Evolutionary conservation across 2,797 vertebrate genomes (phyloP), one percentile per base, ranked within the genome.

Genomic region (Bovichtus variegatus): DNA sequence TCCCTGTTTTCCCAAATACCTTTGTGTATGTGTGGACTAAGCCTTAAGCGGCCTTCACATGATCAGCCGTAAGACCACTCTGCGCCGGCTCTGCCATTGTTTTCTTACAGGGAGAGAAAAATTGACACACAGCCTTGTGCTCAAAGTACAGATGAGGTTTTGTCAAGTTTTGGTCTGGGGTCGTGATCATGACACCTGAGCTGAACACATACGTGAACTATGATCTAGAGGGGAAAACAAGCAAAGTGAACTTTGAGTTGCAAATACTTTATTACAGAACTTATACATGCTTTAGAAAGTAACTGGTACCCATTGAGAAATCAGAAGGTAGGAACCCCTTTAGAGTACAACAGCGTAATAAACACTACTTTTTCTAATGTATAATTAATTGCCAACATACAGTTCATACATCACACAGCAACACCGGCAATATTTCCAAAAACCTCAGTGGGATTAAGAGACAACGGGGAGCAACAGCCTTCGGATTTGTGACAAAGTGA

Each of bases 401-500:
- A 29, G 21, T 19, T 5, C 11, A 36, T n/a, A 62, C 1, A 25
- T 51, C 70, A 49, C 36, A 58, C 40, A 21, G 9, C 23, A 72
- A 43, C 64, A 49, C 55, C 58, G n/a, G 34, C 34, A 50, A 50
- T n/a, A n/a, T n/a, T n/a, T n/a, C n/a, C 72, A 41, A 59, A 78
- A 78, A 44, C 60, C 81, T 78, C 80, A 13, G 38, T 19, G 71
- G 81, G 49, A 80, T 9, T 38, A 11, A 58, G 86, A 75, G 53
- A 41, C 68, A 50, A 60, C 46, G 3, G 5, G 66, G 68, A 85
- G 75, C 75, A 77, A 50, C 84, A 60, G 73, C 76, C 59, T 60
- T 60, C 47, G 82, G 67, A 85, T 87, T 80, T 73, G 58, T 67
- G 87, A 92, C 92, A 91, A 89, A 92, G 88, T 73, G 79, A 91